Evolutionary conservation across 2,888 invertebrate species (phyloP).

Genomic region (Catotricha subobsoleta): DNA sequence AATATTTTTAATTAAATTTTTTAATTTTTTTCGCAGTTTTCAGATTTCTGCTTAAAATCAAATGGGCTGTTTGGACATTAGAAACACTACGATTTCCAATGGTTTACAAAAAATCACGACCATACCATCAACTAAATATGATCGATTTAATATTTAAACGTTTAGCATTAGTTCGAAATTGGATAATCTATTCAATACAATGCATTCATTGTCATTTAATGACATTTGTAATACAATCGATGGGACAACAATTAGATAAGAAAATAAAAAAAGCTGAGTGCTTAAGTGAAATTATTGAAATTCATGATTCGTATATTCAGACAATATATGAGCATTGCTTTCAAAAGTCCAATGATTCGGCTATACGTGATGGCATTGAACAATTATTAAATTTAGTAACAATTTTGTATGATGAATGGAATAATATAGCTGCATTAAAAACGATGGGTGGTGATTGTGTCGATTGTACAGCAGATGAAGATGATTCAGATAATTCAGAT

Average conservation of each 20-base stretch:
- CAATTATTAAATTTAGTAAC: conserved; percentile 23
- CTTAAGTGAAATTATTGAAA: conserved; percentile 20
- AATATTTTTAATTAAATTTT: neutral
- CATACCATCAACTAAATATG: conserved; percentile 20
- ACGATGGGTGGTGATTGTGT: conserved; percentile 10
- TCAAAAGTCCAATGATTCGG: conserved; percentile 3
- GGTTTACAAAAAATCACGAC: conserved; percentile 14
- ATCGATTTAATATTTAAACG: conserved; percentile 26
- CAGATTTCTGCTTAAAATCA: conserved; percentile 34
- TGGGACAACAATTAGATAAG: conserved; percentile 21
- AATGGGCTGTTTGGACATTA: conserved; percentile 35
- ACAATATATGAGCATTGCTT: conserved; percentile 22
- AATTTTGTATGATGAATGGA: conserved; percentile 25
- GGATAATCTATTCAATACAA: conserved; percentile 35
- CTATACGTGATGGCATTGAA: conserved; percentile 14
- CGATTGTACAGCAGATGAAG: conserved; percentile 9
- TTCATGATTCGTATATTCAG: conserved; percentile 24
- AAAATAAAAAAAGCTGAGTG: conserved; percentile 19
- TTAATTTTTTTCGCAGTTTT: conserved; percentile 23
- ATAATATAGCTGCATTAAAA: conserved; percentile 8
- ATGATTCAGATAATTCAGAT: conserved; percentile 15
- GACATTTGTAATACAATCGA: conserved; percentile 30
- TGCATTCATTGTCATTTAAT: conserved; percentile 35
- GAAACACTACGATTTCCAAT: conserved; percentile 30
- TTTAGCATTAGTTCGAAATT: conserved; percentile 34